phyloP scores from a whole-genome alignment of 2,797 vertebrate genomes.

The Decapterus maruadsi region DNA sequence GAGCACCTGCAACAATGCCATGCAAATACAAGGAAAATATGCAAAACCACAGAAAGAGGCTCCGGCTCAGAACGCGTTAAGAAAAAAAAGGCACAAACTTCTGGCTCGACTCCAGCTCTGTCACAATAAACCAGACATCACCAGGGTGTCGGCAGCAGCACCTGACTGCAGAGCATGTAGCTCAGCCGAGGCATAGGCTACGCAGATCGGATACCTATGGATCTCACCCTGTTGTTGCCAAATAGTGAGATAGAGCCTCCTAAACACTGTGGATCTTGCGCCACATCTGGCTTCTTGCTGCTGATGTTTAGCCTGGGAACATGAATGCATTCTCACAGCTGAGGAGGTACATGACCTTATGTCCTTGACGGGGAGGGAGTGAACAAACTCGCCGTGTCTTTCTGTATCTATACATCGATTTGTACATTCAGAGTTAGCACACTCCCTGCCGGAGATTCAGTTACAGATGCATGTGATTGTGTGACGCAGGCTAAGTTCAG shows the following conservation, averaged over 20 bases:
- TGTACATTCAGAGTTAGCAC: background rate
- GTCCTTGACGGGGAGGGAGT: constrained; percentile 26
- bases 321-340: constrained; percentile 4
- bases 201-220: background rate
- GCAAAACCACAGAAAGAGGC: background rate
- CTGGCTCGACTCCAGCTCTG: background rate
- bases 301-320: background rate
- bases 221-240: background rate
- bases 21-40: background rate
- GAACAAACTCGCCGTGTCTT: constrained; percentile 15
- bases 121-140: background rate
- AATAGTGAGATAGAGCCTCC: background rate
- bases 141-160: too few relatives aligned
- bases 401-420: background rate
- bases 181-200: background rate
- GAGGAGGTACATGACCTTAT: constrained; percentile 7
- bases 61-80: background rate
- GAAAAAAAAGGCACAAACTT: background rate
- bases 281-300: background rate
- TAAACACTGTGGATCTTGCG: constrained; percentile 2
- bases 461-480: background rate
- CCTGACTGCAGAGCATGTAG: too few relatives aligned
- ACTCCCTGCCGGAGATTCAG: background rate
- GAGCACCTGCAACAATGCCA: background rate
- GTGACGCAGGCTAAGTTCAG: background rate